A percentile compares a stretch with the other conserved stretches of the same genome.
Conservation (phyloP, 2,888 invertebrate species). For the Lordiphosa andalusiaca region DNA sequence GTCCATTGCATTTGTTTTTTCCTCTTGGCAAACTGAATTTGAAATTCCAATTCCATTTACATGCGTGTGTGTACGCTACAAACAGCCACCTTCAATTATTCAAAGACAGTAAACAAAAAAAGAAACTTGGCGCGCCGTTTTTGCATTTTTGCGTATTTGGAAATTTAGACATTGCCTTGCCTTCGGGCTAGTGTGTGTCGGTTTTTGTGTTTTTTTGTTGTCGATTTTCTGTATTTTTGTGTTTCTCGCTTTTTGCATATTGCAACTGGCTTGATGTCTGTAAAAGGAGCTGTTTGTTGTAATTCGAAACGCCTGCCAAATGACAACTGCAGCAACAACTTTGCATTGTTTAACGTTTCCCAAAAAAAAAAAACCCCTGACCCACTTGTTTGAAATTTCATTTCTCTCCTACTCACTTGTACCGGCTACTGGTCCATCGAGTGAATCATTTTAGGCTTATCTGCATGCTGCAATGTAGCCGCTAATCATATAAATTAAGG, state of each 20-base stretch:
- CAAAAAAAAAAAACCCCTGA: constrained; percentile 34
- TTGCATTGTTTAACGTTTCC: constrained; percentile 54
- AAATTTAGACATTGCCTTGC: constrained; percentile 49
- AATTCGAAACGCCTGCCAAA: constrained; percentile 52
- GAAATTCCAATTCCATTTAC: constrained; percentile 34
- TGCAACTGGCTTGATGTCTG: constrained; percentile 24
- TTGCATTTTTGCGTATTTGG: constrained; percentile 60
- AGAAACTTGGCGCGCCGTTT: constrained; percentile 40
- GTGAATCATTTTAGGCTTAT: constrained; percentile 47
- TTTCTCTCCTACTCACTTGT: constrained; percentile 20
- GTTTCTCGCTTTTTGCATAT: constrained; percentile 20
- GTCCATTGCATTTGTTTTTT: background rate
- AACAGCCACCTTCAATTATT: constrained; percentile 36
- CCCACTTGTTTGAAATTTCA: constrained; percentile 61
- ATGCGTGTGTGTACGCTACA: constrained; percentile 13
- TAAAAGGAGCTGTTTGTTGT: constrained; percentile 54
- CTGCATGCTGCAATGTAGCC: constrained; percentile 39
- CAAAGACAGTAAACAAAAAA: constrained; percentile 15
- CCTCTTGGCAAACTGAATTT: constrained; percentile 17
- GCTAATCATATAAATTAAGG: constrained; percentile 72
- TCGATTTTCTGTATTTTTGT: constrained; percentile 8
- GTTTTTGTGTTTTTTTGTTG: constrained; percentile 4
- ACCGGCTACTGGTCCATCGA: constrained; percentile 9
- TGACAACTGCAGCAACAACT: constrained; percentile 48
- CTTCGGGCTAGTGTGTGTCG: constrained; percentile 7